These are phyloP conservation scores for Acrossocheilus fasciatus DNA, from an alignment of 2,797 vertebrate species.

Conservation along the genomic window DNA sequence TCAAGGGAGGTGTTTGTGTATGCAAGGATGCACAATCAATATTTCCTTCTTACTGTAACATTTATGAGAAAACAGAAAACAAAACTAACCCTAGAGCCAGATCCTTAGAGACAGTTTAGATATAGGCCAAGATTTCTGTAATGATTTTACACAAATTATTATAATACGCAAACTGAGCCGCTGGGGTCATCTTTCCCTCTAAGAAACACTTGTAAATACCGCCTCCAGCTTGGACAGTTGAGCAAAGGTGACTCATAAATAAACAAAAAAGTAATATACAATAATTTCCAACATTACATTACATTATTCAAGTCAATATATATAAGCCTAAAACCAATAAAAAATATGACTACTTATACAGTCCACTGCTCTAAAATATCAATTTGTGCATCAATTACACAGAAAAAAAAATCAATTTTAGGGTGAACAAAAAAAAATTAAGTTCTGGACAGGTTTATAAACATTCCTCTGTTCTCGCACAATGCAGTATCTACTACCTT, in stretches of 20 bases:
- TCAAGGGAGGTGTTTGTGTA: constrained; percentile 14
- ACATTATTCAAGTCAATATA: constrained; percentile 12
- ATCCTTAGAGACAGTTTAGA: constrained; percentile 36
- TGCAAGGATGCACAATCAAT: constrained; percentile 40
- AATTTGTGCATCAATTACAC: constrained; percentile 1
- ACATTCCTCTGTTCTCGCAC: neutral
- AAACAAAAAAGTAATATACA: neutral
- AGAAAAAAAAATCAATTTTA: neutral
- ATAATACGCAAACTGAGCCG: constrained; percentile 12
- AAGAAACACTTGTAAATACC: constrained; percentile 20
- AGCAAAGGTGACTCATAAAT: constrained; percentile 18
- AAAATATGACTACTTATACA: neutral
- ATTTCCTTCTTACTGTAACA: constrained; percentile 34
- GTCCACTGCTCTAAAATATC: neutral
- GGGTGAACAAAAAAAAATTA: neutral
- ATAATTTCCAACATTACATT: neutral
- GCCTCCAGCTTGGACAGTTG: constrained; percentile 31
- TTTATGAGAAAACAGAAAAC: constrained; percentile 20
- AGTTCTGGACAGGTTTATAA: constrained; percentile 27
- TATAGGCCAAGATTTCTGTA: constrained; percentile 17
- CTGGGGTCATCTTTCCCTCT: constrained; percentile 3
- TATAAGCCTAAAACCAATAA: neutral
- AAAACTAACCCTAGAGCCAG: constrained; percentile 34
- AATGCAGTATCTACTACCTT: constrained; percentile 15
- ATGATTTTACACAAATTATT: constrained; percentile 41